Conservation (phyloP, 1,140 invertebrate genomes). For the Diorhabda carinulata region DNA sequence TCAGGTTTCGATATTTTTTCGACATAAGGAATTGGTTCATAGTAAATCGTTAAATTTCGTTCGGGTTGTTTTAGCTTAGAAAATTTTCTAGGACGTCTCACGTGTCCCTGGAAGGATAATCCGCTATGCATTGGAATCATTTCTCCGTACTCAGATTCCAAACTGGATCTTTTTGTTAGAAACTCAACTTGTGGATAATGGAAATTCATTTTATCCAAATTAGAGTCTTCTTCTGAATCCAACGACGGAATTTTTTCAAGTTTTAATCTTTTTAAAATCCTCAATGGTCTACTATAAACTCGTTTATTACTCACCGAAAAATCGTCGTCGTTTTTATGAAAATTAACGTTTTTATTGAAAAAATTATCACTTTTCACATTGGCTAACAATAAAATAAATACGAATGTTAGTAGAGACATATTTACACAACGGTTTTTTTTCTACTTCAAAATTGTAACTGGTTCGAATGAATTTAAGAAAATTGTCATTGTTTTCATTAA, state of each 20-base stretch:
- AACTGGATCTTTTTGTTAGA: not conserved
- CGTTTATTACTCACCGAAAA: not conserved
- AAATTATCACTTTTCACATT: not conserved
- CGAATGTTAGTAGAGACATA: not conserved
- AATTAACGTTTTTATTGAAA: not conserved
- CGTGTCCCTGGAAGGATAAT: not conserved
- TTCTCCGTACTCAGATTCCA: not conserved
- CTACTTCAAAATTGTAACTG: too few relatives aligned
- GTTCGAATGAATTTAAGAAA: too few relatives aligned
- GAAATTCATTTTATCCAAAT: conserved; percentile 15
- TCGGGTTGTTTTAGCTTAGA: not conserved
- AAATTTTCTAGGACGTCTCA: not conserved
- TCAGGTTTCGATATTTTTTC: conserved; percentile 26
- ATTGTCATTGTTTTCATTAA: too few relatives aligned
- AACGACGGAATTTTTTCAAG: not conserved
- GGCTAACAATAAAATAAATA: not conserved
- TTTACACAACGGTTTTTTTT: not conserved
- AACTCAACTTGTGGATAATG: conserved; percentile 15
- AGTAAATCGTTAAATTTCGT: conserved; percentile 1
- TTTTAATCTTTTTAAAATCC: not conserved
- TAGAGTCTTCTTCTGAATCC: not conserved
- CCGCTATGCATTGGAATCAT: not conserved
- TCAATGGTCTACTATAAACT: not conserved
- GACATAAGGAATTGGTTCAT: conserved; percentile 21
- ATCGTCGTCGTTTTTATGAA: not conserved